Evolutionary conservation across 2,113 vertebrate species (phyloP).

Genomic region (Asarcornis scutulata): DNA sequence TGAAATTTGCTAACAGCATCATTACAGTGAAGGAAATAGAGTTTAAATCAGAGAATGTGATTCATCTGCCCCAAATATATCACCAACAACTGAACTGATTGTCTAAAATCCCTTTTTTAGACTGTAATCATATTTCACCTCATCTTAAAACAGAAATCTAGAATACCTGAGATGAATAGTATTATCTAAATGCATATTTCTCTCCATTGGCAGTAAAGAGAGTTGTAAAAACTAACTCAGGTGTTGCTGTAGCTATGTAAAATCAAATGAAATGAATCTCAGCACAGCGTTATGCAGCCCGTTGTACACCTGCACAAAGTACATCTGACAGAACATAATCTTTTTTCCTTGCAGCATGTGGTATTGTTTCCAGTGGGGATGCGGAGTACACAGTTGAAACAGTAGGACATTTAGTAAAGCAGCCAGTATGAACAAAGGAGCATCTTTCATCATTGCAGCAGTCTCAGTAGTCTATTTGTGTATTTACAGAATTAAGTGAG

Average conservation of each 20-base stretch:
- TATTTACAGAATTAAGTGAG: neutral
- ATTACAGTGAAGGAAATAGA: neutral
- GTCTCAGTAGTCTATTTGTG: neutral
- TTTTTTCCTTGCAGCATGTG: neutral
- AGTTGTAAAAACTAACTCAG: neutral
- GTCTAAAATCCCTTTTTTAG: neutral
- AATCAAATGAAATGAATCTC: neutral
- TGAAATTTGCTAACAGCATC: neutral
- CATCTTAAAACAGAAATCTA: neutral
- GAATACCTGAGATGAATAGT: neutral
- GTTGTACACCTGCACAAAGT: neutral
- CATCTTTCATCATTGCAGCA: neutral
- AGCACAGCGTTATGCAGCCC: neutral
- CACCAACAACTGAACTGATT: neutral
- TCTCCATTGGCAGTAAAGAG: neutral
- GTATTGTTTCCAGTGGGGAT: neutral
- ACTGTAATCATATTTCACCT: neutral
- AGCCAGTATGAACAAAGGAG: neutral
- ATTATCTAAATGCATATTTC: neutral
- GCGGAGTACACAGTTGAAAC: neutral
- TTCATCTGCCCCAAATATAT: neutral
- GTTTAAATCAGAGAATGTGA: neutral
- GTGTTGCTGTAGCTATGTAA: neutral
- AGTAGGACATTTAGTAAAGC: neutral
- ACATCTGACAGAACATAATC: neutral